Evolutionary conservation across 2,888 invertebrate genomes (phyloP).

Genomic region (Lasioglossum pauxillum): DNA sequence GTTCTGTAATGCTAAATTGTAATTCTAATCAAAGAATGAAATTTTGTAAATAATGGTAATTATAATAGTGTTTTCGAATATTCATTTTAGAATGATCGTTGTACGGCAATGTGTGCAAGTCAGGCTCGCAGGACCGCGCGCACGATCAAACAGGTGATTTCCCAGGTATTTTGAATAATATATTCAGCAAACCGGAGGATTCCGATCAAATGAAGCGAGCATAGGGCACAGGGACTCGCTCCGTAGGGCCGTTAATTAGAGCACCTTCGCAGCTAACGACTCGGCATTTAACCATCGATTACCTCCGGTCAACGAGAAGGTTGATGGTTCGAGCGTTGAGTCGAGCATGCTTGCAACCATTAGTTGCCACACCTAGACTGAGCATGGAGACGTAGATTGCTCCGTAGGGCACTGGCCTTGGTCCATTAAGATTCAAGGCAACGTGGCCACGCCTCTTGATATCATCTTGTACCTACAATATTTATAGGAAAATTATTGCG

Average conservation of each 20-base stretch:
- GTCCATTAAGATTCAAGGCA: not conserved
- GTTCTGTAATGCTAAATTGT: too few relatives aligned
- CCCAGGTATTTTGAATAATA: not conserved
- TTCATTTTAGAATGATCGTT: too few relatives aligned
- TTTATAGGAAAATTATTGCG: not conserved
- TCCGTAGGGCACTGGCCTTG: not conserved
- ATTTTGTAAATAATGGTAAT: too few relatives aligned
- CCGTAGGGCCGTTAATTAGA: constrained; percentile 13
- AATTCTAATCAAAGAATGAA: too few relatives aligned
- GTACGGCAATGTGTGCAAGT: too few relatives aligned
- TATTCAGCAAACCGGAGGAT: not conserved
- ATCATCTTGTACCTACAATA: not conserved
- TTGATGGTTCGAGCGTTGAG: constrained; percentile 16
- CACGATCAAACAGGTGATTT: not conserved
- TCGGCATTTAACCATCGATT: constrained; percentile 28
- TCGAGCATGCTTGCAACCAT: constrained; percentile 6
- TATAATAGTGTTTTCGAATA: too few relatives aligned
- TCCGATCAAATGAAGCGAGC: constrained; percentile 2
- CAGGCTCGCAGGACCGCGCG: not conserved
- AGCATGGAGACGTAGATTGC: not conserved
- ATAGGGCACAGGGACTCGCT: not conserved
- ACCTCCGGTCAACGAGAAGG: constrained; percentile 1
- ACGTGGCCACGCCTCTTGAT: not conserved
- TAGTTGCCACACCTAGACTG: constrained; percentile 1
- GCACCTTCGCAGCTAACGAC: constrained; percentile 26